A percentile compares a stretch with the other conserved stretches of the same genome.
phyloP scores from a whole-genome alignment of 2,888 invertebrate genomes.

The Geotrupes spiniger region DNA sequence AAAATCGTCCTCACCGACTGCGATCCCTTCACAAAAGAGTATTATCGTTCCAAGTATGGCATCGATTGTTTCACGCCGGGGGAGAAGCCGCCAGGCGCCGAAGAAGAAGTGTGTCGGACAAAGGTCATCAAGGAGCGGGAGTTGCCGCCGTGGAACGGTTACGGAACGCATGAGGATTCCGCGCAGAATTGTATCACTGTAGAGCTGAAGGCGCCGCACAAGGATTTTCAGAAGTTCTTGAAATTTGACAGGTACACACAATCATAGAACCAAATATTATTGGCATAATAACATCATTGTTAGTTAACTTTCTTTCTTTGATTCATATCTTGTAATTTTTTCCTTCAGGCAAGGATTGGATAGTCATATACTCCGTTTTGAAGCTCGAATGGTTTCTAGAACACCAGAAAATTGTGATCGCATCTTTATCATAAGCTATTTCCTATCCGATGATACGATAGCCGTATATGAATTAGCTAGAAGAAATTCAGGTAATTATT shows the following conservation, averaged over 20 bases:
- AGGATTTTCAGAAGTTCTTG: constrained; percentile 78
- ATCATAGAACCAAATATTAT: no score
- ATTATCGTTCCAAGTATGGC: constrained; percentile 58
- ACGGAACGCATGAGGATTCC: constrained; percentile 86
- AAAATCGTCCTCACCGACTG: constrained; percentile 78
- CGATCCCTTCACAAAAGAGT: constrained; percentile 82
- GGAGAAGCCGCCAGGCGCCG: constrained; percentile 47
- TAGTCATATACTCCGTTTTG: constrained; percentile 75
- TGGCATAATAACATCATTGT: no score
- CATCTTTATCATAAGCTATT: constrained; percentile 78
- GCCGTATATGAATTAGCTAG: constrained; percentile 75
- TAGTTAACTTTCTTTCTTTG: no score
- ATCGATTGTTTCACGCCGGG: constrained; percentile 65
- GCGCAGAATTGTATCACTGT: constrained; percentile 82
- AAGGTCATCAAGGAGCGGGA: constrained; percentile 48
- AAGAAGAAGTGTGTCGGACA: constrained; percentile 9
- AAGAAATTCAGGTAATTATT: constrained; percentile 63
- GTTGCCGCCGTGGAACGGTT: constrained; percentile 88
- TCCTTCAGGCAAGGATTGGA: constrained; percentile 69
- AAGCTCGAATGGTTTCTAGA: constrained; percentile 72
- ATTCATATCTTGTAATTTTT: constrained; percentile 51
- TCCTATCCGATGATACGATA: constrained; percentile 79
- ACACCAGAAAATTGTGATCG: constrained; percentile 64
- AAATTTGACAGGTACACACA: constrained; percentile 77
- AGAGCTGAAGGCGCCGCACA: constrained; percentile 72